Percentiles rank a stretch among this genome's conserved stretches.
Conservation (phyloP, 2,113 vertebrate species). For the Leiothrix lutea region DNA sequence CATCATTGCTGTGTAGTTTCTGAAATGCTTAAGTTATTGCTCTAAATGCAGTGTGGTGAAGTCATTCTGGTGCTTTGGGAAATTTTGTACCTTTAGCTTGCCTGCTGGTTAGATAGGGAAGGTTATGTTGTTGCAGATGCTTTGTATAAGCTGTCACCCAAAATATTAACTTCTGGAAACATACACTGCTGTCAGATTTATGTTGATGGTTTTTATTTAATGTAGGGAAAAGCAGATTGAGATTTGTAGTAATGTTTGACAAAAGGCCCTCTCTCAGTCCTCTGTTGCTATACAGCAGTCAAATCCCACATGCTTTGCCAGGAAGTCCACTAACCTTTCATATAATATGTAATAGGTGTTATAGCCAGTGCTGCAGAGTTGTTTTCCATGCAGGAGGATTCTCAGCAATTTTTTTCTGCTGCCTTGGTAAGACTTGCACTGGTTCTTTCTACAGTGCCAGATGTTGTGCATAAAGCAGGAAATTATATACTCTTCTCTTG, state of each 20-base stretch:
- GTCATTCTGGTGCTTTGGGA: neutral
- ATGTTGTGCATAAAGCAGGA: conserved; percentile 6
- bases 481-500: neutral
- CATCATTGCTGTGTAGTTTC: neutral
- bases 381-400: neutral
- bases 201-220: neutral
- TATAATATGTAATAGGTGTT: neutral
- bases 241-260: neutral
- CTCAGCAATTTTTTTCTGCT: conserved; percentile 33
- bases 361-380: neutral
- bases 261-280: neutral
- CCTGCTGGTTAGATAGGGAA: neutral
- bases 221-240: neutral
- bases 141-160: neutral
- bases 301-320: conserved; percentile 12
- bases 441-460: neutral
- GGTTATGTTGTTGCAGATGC: neutral
- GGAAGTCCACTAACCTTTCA: conserved; percentile 20
- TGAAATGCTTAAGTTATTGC: neutral
- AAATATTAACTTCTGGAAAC: neutral
- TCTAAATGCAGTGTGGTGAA: neutral
- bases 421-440: neutral
- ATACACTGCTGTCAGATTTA: neutral
- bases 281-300: neutral
- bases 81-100: neutral